Percentiles rank a stretch among this genome's conserved stretches.
phyloP scores from a whole-genome alignment of 2,113 vertebrate genomes.

The Perca schrenkii region DNA sequence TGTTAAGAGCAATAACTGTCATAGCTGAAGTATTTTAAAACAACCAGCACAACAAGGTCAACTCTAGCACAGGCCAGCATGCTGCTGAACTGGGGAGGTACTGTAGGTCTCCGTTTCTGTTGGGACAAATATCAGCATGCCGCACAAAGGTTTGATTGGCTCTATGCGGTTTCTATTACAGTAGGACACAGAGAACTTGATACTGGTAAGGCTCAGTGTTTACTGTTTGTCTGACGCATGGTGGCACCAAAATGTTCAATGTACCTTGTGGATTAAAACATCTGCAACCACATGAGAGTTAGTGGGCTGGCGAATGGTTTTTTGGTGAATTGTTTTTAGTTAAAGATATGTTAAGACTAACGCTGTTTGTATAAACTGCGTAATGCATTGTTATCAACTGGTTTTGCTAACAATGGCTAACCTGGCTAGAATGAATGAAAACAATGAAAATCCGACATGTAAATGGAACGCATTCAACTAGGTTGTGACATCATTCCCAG shows the following conservation, averaged over 20 bases:
- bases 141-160: conserved; percentile 21
- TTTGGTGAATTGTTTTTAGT: no score
- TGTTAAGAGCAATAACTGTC: conserved; percentile 38
- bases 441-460: no score
- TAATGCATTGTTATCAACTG: no score
- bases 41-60: conserved; percentile 32
- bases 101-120: neutral
- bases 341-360: no score
- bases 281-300: conserved; percentile 6
- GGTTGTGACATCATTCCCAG: no score
- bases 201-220: conserved; percentile 4
- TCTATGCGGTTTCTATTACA: neutral
- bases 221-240: neutral
- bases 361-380: no score
- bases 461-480: no score
- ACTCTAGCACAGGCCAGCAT: neutral
- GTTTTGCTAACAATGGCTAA: no score
- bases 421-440: no score
- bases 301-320: neutral
- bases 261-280: neutral
- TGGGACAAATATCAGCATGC: conserved; percentile 22
- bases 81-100: conserved; percentile 3
- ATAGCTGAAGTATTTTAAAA: conserved; percentile 40
- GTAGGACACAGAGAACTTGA: conserved; percentile 8
- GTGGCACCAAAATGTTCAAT: neutral